Percentiles rank a stretch among this genome's conserved stretches.
Conservation (phyloP, 2,113 vertebrate genomes). For the Seriola quinqueradiata region DNA sequence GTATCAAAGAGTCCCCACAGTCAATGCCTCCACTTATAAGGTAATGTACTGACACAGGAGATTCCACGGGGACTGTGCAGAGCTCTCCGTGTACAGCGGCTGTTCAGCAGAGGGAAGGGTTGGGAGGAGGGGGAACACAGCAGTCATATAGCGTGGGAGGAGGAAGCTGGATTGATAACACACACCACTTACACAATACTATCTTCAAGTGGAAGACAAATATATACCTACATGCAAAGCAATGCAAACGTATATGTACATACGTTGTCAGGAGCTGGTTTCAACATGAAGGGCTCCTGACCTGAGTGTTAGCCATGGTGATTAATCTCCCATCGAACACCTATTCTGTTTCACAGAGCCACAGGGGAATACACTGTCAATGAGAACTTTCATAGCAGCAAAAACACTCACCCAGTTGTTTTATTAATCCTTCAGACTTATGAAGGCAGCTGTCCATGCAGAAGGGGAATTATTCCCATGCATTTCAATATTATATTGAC, state of each 20-base stretch:
- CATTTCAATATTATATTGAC: conserved; percentile 79
- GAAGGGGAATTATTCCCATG: conserved; percentile 75
- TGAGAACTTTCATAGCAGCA: conserved; percentile 70
- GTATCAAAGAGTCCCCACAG: conserved; percentile 83
- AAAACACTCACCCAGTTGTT: conserved; percentile 67
- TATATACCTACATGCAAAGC: conserved; percentile 30
- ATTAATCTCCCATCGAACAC: conserved; percentile 68
- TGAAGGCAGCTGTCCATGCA: conserved; percentile 60
- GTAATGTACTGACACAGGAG: conserved; percentile 79
- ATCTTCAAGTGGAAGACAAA: conserved; percentile 55
- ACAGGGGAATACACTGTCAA: conserved; percentile 47
- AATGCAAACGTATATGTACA: conserved; percentile 39
- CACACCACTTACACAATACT: conserved; percentile 60
- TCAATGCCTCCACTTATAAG: conserved; percentile 80
- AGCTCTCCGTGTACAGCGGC: conserved; percentile 63
- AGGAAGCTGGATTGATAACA: conserved; percentile 66
- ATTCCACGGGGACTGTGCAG: conserved; percentile 73
- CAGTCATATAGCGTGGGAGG: conserved; percentile 71
- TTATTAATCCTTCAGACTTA: conserved; percentile 77
- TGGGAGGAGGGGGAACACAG: conserved; percentile 58
- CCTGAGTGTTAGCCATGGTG: conserved; percentile 41
- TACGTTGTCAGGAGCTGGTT: conserved; percentile 45
- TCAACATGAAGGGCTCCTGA: conserved; percentile 42
- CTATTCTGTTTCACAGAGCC: conserved; percentile 56
- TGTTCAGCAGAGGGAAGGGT: conserved; percentile 62